A percentile compares a stretch with the other conserved stretches of the same genome.
Conservation (phyloP, 2,888 invertebrate species). For the Sinopyrophorus schimmeli region DNA sequence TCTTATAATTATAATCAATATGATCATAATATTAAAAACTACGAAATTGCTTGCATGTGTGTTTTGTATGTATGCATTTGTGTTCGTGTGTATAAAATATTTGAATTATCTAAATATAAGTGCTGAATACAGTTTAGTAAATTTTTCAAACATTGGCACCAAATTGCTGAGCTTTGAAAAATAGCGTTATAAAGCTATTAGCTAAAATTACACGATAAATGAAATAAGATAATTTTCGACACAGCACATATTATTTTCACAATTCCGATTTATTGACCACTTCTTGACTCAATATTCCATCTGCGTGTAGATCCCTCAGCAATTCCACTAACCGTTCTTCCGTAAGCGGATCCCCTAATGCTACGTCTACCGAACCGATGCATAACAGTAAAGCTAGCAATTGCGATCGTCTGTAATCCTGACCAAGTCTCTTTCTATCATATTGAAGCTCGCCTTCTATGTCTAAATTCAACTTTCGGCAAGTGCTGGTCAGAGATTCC, state of each 20-base stretch:
- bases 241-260: constrained; percentile 1
- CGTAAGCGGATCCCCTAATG: constrained; percentile 74
- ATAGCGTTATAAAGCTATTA: constrained; percentile 10
- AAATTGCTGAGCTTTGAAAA: constrained; percentile 7
- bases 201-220: constrained; percentile 8
- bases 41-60: too few species aligned
- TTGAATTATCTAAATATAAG: constrained; percentile 11
- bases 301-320: constrained; percentile 71
- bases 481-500: constrained; percentile 64
- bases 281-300: constrained; percentile 62
- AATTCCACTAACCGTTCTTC: constrained; percentile 76
- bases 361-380: constrained; percentile 81
- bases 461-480: constrained; percentile 65
- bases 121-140: constrained; percentile 9
- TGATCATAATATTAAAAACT: constrained; percentile 9
- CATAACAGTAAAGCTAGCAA: constrained; percentile 75
- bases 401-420: constrained; percentile 67
- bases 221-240: not conserved
- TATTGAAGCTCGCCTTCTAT: constrained; percentile 62
- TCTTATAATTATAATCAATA: constrained; percentile 12
- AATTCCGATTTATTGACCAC: constrained; percentile 19
- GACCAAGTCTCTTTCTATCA: constrained; percentile 57
- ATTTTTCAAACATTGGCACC: constrained; percentile 10
- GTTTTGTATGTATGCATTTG: constrained; percentile 4
- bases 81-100: constrained; percentile 14